Evolutionary conservation across 2,113 vertebrate genomes (phyloP).

Genomic region (Erpornis zantholeuca): DNA sequence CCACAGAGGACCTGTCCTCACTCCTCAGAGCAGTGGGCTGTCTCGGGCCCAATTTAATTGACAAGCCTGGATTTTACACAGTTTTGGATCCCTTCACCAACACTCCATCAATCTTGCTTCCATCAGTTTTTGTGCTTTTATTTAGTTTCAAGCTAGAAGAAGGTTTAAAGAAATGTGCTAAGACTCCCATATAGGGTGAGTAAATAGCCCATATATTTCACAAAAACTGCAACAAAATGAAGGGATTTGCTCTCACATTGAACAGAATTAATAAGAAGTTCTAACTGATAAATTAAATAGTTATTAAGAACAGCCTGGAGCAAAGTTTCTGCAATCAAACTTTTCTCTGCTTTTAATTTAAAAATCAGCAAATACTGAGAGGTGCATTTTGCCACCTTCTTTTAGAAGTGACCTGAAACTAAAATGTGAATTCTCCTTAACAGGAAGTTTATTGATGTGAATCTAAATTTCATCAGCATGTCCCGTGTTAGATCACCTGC

Average conservation of each 20-base stretch:
- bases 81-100: neutral
- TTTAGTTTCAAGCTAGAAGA: neutral
- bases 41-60: neutral
- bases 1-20: neutral
- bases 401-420: neutral
- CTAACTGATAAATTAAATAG: neutral
- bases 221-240: neutral
- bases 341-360: neutral
- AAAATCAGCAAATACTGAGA: neutral
- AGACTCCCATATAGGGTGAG: neutral
- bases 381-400: neutral
- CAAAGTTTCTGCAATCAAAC: neutral
- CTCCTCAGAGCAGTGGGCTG: neutral
- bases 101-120: constrained; percentile 10
- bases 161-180: neutral
- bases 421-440: neutral
- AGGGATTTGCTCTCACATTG: neutral
- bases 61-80: neutral
- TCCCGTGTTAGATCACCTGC: neutral
- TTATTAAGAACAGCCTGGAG: neutral
- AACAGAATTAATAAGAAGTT: neutral
- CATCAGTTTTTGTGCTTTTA: neutral
- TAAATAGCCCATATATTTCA: neutral
- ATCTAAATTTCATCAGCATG: neutral
- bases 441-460: neutral